A percentile compares a stretch with the other conserved stretches of the same genome.
Conservation (phyloP, 2,113 vertebrate genomes). For the Bufo gargarizans region DNA sequence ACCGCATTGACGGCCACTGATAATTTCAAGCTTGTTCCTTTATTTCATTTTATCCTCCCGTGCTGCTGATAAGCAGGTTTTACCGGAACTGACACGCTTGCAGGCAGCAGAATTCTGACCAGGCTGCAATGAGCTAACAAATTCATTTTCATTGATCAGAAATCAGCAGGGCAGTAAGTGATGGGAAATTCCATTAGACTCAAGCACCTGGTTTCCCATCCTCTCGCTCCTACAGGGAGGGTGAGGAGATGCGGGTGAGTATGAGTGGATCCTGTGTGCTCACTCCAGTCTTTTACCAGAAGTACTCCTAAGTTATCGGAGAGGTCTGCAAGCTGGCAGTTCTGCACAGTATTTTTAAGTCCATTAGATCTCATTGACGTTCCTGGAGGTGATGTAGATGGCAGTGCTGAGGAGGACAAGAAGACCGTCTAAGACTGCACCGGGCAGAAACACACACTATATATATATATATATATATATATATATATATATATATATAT, state of each 20-base stretch:
- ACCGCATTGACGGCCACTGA: conserved; percentile 70
- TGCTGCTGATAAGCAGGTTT: conserved; percentile 83
- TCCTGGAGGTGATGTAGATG: neutral
- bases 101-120: conserved; percentile 76
- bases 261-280: conserved; percentile 47
- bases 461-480: too few species aligned
- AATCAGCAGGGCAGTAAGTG: conserved; percentile 84
- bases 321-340: conserved; percentile 34
- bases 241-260: conserved; percentile 32
- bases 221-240: conserved; percentile 52
- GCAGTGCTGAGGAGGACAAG: neutral
- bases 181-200: conserved; percentile 85
- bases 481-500: too few species aligned
- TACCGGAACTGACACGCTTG: conserved; percentile 85
- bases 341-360: conserved; percentile 25
- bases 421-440: neutral
- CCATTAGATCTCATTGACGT: neutral
- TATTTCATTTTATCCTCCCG: conserved; percentile 83
- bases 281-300: conserved; percentile 45
- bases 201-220: conserved; percentile 66
- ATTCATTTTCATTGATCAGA: conserved; percentile 89
- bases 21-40: conserved; percentile 81
- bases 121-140: conserved; percentile 84
- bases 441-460: neutral
- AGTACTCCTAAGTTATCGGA: conserved; percentile 23